Percentiles rank a stretch among this genome's conserved stretches.
These are phyloP conservation scores for Dryobota labecula DNA, from an alignment of 2,888 invertebrate genomes.

Conservation along the genomic window DNA sequence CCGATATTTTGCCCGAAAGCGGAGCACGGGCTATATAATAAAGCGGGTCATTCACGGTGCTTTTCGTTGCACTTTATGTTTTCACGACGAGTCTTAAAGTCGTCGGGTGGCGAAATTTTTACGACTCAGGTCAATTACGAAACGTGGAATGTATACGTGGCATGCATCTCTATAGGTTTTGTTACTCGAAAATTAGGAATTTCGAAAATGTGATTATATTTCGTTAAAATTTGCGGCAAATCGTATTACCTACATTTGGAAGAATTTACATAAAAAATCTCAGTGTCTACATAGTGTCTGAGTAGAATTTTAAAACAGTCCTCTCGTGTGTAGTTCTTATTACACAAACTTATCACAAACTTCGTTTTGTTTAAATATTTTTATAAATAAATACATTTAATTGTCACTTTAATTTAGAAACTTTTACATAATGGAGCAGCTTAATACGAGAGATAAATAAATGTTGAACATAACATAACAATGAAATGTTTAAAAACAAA, in stretches of 20 bases:
- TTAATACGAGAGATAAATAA: too few relatives aligned
- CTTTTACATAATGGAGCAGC: background rate
- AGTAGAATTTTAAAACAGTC: slow-evolving; percentile 32
- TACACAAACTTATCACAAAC: background rate
- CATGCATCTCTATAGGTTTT: background rate
- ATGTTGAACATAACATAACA: too few relatives aligned
- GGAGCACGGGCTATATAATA: slow-evolving; percentile 32
- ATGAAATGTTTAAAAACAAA: too few relatives aligned
- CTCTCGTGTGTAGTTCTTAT: background rate
- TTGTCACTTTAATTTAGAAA: background rate
- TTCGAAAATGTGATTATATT: background rate
- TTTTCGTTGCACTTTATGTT: slow-evolving; percentile 43
- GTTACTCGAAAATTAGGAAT: background rate
- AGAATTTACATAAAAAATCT: slow-evolving; percentile 28
- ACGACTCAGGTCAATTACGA: slow-evolving; percentile 51
- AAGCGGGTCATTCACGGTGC: slow-evolving; percentile 51
- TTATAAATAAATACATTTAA: background rate
- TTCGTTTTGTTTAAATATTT: background rate
- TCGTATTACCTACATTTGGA: slow-evolving; percentile 23
- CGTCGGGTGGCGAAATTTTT: slow-evolving; percentile 40
- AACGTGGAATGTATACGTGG: slow-evolving; percentile 35
- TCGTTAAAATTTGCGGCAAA: slow-evolving; percentile 23
- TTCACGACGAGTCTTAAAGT: slow-evolving; percentile 31
- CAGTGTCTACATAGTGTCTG: slow-evolving; percentile 3
- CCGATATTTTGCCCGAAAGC: slow-evolving; percentile 41